These are phyloP conservation scores for Chromoteleia sp. DNA, from an alignment of 2,888 invertebrate species.

Conservation along the genomic window DNA sequence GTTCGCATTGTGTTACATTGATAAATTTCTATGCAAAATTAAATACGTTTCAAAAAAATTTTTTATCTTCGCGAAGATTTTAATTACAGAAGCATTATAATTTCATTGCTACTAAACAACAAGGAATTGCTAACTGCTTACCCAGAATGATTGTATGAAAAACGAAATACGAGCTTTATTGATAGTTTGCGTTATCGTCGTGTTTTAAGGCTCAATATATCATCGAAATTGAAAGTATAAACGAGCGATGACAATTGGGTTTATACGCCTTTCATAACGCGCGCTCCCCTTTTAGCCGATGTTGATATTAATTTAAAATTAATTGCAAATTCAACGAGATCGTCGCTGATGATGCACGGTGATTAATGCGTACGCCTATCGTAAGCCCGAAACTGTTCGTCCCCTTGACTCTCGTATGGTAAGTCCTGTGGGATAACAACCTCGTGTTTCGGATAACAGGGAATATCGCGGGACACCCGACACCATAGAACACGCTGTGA, in stretches of 20 bases:
- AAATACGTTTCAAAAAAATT: no score
- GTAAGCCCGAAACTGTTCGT: slow-evolving; percentile 68
- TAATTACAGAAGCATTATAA: no score
- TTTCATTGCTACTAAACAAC: neutral
- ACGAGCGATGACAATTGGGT: slow-evolving; percentile 48
- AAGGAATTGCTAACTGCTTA: neutral
- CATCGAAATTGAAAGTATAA: neutral
- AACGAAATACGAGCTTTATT: slow-evolving; percentile 6
- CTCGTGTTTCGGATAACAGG: slow-evolving; percentile 84
- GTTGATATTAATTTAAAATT: slow-evolving; percentile 81
- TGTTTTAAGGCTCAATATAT: slow-evolving; percentile 14
- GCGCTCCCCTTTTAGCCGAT: slow-evolving; percentile 50
- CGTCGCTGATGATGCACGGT: slow-evolving; percentile 78
- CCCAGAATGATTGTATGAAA: no score
- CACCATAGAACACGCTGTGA: slow-evolving; percentile 77
- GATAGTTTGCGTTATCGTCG: slow-evolving; percentile 4
- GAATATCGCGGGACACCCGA: slow-evolving; percentile 82
- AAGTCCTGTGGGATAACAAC: slow-evolving; percentile 84
- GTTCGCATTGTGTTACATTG: no score
- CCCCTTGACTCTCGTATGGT: slow-evolving; percentile 77
- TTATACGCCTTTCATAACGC: slow-evolving; percentile 31
- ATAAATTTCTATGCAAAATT: no score
- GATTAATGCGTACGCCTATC: slow-evolving; percentile 79
- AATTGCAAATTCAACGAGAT: slow-evolving; percentile 81
- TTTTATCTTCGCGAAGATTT: no score